Percentiles rank a stretch among this genome's conserved stretches.
Conservation (phyloP, 2,888 invertebrate species). For the Heteromurus nitidus region DNA sequence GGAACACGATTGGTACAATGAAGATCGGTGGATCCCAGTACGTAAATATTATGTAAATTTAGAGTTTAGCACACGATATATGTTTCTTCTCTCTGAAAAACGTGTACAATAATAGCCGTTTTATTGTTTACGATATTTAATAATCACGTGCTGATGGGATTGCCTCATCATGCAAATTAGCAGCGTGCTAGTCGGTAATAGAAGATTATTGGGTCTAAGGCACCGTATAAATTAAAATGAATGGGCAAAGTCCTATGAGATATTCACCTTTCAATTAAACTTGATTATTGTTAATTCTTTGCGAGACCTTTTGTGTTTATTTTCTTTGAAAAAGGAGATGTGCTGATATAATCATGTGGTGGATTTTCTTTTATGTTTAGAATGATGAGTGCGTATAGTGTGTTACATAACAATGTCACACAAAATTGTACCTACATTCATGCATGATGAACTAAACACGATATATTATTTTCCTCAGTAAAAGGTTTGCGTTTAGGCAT, state of each 20-base stretch:
- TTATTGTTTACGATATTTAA: slow-evolving; percentile 30
- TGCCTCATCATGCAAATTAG: slow-evolving; percentile 48
- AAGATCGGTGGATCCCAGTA: not conserved
- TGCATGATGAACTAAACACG: not conserved
- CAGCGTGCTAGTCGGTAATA: not conserved
- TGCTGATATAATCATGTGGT: not conserved
- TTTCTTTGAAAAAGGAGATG: slow-evolving; percentile 26
- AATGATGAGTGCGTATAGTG: not conserved
- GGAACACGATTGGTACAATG: not conserved
- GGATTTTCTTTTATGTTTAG: not conserved
- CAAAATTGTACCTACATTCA: not conserved
- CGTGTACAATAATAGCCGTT: slow-evolving; percentile 16
- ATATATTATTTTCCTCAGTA: too few relatives aligned
- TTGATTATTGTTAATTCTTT: slow-evolving; percentile 41
- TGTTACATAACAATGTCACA: not conserved
- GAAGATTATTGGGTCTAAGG: not conserved
- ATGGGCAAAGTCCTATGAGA: slow-evolving; percentile 40
- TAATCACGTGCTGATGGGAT: slow-evolving; percentile 18
- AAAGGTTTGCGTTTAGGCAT: too few relatives aligned
- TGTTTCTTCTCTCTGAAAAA: slow-evolving; percentile 13
- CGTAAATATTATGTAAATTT: slow-evolving; percentile 27
- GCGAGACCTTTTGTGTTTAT: slow-evolving; percentile 35
- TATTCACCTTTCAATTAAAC: slow-evolving; percentile 59
- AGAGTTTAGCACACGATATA: slow-evolving; percentile 39
- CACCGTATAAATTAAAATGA: not conserved